Base-by-base conservation (phyloP, 2,113 vertebrate species). In the Regulus satrapa region DNA sequence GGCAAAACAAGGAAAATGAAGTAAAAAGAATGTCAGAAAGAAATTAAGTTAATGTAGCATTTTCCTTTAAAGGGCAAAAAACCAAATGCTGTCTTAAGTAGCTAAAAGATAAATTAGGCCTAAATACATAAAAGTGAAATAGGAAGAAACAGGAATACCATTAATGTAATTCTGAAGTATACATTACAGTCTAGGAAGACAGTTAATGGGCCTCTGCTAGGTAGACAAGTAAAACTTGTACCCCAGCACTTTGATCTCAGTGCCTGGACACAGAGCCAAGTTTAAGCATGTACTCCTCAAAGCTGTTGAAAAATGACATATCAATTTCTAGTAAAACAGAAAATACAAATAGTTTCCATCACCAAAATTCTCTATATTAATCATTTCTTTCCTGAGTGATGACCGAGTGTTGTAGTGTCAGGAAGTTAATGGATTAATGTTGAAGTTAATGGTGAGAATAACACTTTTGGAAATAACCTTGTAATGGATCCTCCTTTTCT, bases 341-440 rank as follows among this genome's bases (percentile, higher is more conserved):
- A 96, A 96, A 96, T 94, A 84, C 85, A 95, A 83, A 88, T 88
- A 63, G 62, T 96, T 97, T 97, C 91, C 94, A 92, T 96, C 46
- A 12, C 72, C 73, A 90, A 68, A 95, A 55, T 87, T 92, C 82
- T 88, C 73, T 79, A 15, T 95, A 86, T 64, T 91, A 61, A 88
- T 68, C 6, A 68, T 94, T 92, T 97, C 89, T 89, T 77, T 97
- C 93, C 80, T 91, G 82, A 97, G 85, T 71, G 66, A 85, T 52
- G 75, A 59, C 93, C 58, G 92, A 76, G 56, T 91, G 88, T 96
- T 93, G 84, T 94, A 95, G 90, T 97, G 96, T 97, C 92, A 92
- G 59, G 92, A 76, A 94, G 91, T 95, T 97, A 98, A 97, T 96
- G 94, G 94, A 98, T 97, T 97, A 97, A 82, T 95, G 74, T 92